A percentile compares a stretch with the other conserved stretches of the same genome.
Evolutionary conservation across 2,888 invertebrate species (phyloP).

Genomic region (Cosmopolites sordidus): DNA sequence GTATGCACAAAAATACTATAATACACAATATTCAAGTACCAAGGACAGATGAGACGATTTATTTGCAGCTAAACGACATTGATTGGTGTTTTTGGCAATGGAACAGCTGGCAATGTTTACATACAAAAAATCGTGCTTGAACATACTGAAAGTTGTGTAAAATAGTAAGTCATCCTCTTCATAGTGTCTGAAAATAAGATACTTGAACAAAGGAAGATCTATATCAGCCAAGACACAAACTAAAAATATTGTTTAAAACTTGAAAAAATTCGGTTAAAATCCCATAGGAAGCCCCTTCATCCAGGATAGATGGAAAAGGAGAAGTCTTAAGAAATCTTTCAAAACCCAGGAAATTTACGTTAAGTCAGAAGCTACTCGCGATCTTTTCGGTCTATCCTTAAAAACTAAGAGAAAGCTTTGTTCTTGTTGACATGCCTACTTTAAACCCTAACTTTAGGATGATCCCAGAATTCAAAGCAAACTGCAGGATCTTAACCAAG

Average conservation of each 20-base stretch:
- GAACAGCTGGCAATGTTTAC: slow-evolving; percentile 4
- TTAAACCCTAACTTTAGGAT: slow-evolving; percentile 1
- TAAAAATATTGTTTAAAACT: too few species aligned
- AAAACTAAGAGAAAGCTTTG: not conserved
- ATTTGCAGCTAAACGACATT: slow-evolving; percentile 9
- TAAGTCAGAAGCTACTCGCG: slow-evolving; percentile 12
- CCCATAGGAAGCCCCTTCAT: not conserved
- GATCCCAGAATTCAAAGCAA: slow-evolving; percentile 4
- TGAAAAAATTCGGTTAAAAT: not conserved
- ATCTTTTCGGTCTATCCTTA: slow-evolving; percentile 13
- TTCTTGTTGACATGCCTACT: not conserved
- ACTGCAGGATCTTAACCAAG: not conserved
- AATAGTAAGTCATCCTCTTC: slow-evolving; percentile 6
- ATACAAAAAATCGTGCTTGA: slow-evolving; percentile 11
- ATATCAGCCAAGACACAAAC: not conserved
- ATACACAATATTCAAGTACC: slow-evolving; percentile 1
- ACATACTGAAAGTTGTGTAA: slow-evolving; percentile 7
- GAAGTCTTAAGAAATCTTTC: too few species aligned
- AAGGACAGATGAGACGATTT: slow-evolving; percentile 1
- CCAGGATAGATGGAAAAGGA: not conserved
- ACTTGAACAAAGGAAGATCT: too few species aligned
- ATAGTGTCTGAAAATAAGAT: slow-evolving; percentile 1
- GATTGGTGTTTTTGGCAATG: slow-evolving; percentile 9
- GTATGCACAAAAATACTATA: not conserved
- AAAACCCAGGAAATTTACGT: not conserved